These are phyloP conservation scores for Rhinogobio ventralis DNA, from an alignment of 2,797 vertebrate genomes.

Conservation along the genomic window DNA sequence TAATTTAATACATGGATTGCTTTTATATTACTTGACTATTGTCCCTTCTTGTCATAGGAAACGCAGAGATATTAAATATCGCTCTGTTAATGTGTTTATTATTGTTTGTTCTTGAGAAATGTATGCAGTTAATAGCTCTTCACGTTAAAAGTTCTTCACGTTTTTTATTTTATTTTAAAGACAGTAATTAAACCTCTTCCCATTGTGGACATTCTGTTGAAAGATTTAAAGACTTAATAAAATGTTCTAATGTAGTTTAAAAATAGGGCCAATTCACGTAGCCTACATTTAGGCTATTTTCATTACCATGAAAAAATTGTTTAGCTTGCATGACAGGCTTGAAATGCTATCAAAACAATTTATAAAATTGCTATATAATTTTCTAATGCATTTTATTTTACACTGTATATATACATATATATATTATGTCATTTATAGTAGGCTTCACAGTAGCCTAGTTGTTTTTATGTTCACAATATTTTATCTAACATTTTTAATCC, in stretches of 20 bases:
- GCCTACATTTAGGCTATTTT: background rate
- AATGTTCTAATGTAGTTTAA: background rate
- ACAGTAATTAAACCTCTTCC: background rate
- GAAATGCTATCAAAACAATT: background rate
- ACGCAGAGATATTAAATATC: background rate
- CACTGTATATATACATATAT: background rate
- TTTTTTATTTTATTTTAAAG: background rate
- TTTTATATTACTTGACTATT: conserved; percentile 23
- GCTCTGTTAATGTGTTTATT: background rate
- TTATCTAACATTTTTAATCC: background rate
- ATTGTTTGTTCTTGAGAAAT: background rate
- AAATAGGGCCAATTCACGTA: background rate
- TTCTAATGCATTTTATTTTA: background rate
- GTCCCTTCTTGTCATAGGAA: background rate
- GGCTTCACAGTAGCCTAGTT: background rate
- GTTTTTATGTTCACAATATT: background rate
- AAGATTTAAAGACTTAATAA: background rate
- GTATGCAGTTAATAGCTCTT: background rate
- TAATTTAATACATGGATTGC: conserved; percentile 27
- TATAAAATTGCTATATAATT: background rate
- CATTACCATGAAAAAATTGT: background rate
- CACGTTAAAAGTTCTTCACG: background rate
- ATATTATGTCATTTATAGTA: background rate
- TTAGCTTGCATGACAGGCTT: background rate
- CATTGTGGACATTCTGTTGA: background rate